Evolutionary conservation across 2,113 vertebrate species (phyloP).

Genomic region (pig (Sus scrofa)): DNA sequence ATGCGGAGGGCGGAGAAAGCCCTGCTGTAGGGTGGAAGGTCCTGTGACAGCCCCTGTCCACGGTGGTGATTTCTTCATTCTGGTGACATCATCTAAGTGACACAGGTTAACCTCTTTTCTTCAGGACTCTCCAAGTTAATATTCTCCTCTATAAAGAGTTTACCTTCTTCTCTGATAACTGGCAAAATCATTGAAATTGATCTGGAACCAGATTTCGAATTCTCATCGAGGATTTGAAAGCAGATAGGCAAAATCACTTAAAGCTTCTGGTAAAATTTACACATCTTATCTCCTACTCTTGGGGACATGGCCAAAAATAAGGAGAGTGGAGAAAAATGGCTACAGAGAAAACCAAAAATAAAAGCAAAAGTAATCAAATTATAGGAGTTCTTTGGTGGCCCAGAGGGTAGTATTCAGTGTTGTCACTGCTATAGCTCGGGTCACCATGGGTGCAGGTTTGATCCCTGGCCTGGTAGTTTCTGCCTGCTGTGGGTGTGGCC

Average conservation of each 20-base stretch:
- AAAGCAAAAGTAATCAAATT: neutral
- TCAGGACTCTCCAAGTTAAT: conserved; percentile 88
- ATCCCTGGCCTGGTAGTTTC: too few relatives aligned
- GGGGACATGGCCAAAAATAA: conserved; percentile 20
- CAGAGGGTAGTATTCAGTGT: too few relatives aligned
- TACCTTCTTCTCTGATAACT: conserved; percentile 87
- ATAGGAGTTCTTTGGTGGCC: neutral
- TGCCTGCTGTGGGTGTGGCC: too few relatives aligned
- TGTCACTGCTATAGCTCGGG: too few relatives aligned
- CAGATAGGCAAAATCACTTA: neutral
- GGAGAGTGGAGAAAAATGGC: neutral
- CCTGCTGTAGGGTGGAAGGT: too few relatives aligned
- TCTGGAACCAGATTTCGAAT: conserved; percentile 89
- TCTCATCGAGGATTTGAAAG: conserved; percentile 85
- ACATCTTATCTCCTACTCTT: neutral
- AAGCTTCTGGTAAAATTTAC: neutral
- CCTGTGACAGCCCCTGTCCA: fast-evolving
- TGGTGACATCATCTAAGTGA: neutral
- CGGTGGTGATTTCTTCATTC: neutral
- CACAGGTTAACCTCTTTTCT: conserved; percentile 68
- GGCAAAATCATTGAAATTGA: conserved; percentile 89
- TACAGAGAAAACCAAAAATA: neutral
- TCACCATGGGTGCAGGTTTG: too few relatives aligned
- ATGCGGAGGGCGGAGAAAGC: neutral
- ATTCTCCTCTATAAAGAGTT: conserved; percentile 88